Conservation (phyloP, 2,888 invertebrate species). For the Drosophila imparisetae region DNA sequence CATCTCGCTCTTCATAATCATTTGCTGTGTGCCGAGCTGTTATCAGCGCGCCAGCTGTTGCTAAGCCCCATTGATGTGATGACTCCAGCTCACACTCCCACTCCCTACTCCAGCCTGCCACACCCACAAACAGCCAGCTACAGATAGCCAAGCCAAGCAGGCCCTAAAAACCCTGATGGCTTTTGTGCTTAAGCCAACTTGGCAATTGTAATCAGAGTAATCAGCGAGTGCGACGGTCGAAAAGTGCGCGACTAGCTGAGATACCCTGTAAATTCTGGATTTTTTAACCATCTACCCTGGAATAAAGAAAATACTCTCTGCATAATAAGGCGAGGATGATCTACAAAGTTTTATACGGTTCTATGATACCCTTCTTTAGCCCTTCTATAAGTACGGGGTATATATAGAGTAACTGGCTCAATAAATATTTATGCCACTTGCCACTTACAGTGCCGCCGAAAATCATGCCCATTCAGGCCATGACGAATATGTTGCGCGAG, state of each 20-base stretch:
- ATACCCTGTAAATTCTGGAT: neutral
- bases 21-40: constrained; percentile 52
- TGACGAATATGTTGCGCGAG: constrained; percentile 92
- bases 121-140: constrained; percentile 41
- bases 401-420: neutral
- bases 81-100: neutral
- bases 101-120: constrained; percentile 30
- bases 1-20: constrained; percentile 64
- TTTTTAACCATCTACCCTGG: no score
- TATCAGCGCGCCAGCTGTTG: constrained; percentile 72
- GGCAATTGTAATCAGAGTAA: constrained; percentile 62
- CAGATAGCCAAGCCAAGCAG: constrained; percentile 23
- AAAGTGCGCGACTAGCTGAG: neutral
- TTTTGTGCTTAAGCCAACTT: constrained; percentile 68
- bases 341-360: neutral
- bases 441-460: constrained; percentile 90
- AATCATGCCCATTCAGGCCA: constrained; percentile 92
- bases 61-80: constrained; percentile 74
- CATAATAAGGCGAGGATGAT: no score
- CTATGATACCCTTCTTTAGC: fast-evolving
- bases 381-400: neutral
- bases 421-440: constrained; percentile 20
- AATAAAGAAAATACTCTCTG: no score
- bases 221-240: neutral
- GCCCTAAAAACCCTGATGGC: constrained; percentile 45